phyloP scores from a whole-genome alignment of 2,888 invertebrate species.

The Agriopis aurantiaria region DNA sequence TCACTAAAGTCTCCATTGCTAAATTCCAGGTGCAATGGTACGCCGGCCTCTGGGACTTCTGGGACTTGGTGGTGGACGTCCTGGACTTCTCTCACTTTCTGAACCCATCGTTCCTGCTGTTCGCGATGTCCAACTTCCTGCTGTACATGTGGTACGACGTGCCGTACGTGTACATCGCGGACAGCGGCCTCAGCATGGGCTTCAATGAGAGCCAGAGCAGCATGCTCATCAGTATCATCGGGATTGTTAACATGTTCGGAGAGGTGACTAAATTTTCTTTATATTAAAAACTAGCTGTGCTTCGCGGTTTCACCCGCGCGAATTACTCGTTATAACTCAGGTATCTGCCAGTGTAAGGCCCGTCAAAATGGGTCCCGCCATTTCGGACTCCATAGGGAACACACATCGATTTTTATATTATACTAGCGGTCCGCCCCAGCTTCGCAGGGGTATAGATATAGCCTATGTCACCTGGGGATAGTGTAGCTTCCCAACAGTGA shows the following conservation, averaged over 20 bases:
- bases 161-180: constrained; percentile 96
- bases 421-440: too few species aligned
- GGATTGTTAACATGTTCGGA: constrained; percentile 95
- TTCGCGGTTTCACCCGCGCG: too few species aligned
- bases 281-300: neutral
- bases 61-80: constrained; percentile 91
- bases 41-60: constrained; percentile 91
- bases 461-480: too few species aligned
- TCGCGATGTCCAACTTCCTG: constrained; percentile 95
- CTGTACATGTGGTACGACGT: constrained; percentile 97
- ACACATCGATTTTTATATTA: too few species aligned
- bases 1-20: neutral
- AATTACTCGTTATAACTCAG: too few species aligned
- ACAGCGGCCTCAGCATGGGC: constrained; percentile 91
- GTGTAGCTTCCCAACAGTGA: too few species aligned
- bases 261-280: constrained; percentile 87
- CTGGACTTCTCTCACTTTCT: constrained; percentile 93
- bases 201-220: constrained; percentile 91
- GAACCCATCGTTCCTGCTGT: constrained; percentile 91
- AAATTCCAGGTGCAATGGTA: constrained; percentile 88
- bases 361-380: too few species aligned
- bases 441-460: too few species aligned
- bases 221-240: constrained; percentile 94
- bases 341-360: too few species aligned
- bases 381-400: too few species aligned